Evolutionary conservation across 2,113 vertebrate genomes (phyloP), one percentile per base, ranked within the genome.

Genomic region (Phycodurus eques): DNA sequence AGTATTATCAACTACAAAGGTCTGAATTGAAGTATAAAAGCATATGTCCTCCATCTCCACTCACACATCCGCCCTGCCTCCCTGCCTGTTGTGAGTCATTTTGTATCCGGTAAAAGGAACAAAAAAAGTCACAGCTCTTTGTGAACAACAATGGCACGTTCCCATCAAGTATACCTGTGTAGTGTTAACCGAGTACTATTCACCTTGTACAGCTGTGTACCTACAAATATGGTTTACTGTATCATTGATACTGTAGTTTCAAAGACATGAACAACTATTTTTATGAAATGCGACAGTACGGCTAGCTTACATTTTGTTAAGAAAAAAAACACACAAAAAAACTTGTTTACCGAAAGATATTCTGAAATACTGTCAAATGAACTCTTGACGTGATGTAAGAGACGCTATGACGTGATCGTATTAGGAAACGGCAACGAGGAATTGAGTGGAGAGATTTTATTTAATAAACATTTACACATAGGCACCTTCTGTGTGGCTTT

Each of bases 311-410:
- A 97, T 99, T 99, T 98, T 99, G 96, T 96, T 97, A 95, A 98
- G 90, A 91, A 90, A 90, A 59, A 66, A 66, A 43, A 65, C 20
- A 22, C 42, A 10, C 90, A 57, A 83, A 84, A 91, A 96, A 97
- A 95, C 96, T 99, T 98, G 96, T 99, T 98, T 99, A 99, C 96
- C 97, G 95, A 98, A 98, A 96, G 96, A 96, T 99, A 98, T 96
- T 98, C 96, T 98, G 96, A 98, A 96, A 98, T 96, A 97, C 95
- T 98, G 97, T 98, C 95, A 99, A 98, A 98, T 99, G 98, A 99
- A 99, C 95, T 96, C 94, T 96, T 96, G 96, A 98, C 95, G 95
- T 94, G 95, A 96, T 96, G 95, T 94, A 84, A 90, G 88, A 88
- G 77, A 75, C 43, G 78, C 83, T 85, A 81, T 44, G 71, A 59